Percentiles rank a stretch among this genome's conserved stretches.
Evolutionary conservation across 2,888 invertebrate genomes (phyloP).

Genomic region (Cerceris rybyensis): DNA sequence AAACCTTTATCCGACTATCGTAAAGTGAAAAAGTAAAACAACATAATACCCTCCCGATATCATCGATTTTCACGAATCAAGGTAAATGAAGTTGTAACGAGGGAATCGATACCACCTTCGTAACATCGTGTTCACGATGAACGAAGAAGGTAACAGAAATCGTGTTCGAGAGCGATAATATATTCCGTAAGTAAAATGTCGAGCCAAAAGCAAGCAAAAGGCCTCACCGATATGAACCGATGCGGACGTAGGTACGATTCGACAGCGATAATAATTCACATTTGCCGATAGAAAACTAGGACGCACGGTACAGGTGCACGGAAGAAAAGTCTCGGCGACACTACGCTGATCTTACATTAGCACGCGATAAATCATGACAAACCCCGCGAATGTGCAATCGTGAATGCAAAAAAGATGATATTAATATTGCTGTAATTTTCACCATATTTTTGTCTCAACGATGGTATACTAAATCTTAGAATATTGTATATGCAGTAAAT

Average conservation of each 20-base stretch:
- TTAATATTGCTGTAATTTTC: not conserved
- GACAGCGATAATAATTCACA: slow-evolving; percentile 36
- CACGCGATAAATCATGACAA: not conserved
- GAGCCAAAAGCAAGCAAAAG: not conserved
- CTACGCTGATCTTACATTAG: not conserved
- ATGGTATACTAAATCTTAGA: not conserved
- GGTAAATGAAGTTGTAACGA: slow-evolving; percentile 42
- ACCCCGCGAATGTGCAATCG: not conserved
- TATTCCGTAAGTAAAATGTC: slow-evolving; percentile 19
- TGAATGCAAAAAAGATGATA: not conserved
- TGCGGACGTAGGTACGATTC: slow-evolving; percentile 30
- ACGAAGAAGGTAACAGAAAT: slow-evolving; percentile 26
- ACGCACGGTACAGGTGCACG: slow-evolving; percentile 30
- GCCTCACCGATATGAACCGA: slow-evolving; percentile 20
- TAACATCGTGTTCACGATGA: slow-evolving; percentile 33
- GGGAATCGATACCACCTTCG: not conserved
- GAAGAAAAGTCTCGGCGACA: slow-evolving; percentile 21
- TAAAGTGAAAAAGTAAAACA: slow-evolving; percentile 5
- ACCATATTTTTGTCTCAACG: not conserved
- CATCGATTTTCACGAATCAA: slow-evolving; percentile 13
- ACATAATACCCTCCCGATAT: not conserved
- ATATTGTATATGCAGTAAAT: not conserved
- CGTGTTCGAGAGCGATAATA: slow-evolving; percentile 20
- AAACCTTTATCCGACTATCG: slow-evolving; percentile 35
- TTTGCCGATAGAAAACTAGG: slow-evolving; percentile 36